Conservation (phyloP, 2,888 invertebrate genomes). For the Synergus umbraculus region DNA sequence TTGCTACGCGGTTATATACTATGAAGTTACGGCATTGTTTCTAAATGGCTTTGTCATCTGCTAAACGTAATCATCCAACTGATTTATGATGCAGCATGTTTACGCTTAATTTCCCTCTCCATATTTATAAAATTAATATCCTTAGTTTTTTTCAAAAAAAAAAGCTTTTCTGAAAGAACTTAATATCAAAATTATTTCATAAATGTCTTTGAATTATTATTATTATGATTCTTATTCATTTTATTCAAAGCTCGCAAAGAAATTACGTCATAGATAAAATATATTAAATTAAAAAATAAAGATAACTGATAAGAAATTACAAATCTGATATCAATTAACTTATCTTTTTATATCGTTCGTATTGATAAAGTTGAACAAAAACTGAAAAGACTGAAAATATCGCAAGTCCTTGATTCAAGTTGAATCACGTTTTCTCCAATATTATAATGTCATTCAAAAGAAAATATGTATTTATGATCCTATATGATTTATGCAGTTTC, state of each 20-base stretch:
- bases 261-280: background rate
- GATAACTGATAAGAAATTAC: background rate
- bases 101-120: background rate
- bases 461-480: background rate
- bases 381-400: background rate
- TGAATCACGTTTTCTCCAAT: background rate
- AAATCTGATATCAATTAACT: background rate
- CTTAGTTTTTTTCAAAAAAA: background rate
- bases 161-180: background rate
- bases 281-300: background rate
- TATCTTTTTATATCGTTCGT: background rate
- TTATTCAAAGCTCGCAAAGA: background rate
- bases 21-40: conserved; percentile 14
- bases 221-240: too few species aligned
- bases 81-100: background rate
- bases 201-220: background rate
- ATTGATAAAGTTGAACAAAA: background rate
- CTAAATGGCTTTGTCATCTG: background rate
- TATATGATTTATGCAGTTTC: background rate
- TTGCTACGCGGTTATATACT: background rate
- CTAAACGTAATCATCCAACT: background rate
- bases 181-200: background rate
- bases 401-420: background rate
- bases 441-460: background rate
- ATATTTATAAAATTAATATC: background rate